Conservation (phyloP, 2,888 invertebrate genomes). For the Leucophenga maculata region DNA sequence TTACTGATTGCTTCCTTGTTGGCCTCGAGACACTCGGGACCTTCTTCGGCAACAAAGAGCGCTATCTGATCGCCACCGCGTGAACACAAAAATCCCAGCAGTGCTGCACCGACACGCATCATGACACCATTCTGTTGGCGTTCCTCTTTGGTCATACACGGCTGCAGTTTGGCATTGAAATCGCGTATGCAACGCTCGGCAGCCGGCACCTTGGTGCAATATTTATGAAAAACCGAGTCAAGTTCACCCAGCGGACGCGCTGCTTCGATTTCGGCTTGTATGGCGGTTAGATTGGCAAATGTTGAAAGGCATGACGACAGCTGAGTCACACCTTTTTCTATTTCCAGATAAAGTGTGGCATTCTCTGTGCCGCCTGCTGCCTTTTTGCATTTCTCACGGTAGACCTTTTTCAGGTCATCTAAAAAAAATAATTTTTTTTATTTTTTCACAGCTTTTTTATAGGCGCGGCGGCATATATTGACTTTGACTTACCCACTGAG, state of each 20-base stretch:
- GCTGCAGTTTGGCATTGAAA: constrained; percentile 75
- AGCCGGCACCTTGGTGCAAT: constrained; percentile 76
- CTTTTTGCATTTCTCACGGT: constrained; percentile 80
- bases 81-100: constrained; percentile 82
- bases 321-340: constrained; percentile 71
- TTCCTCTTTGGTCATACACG: constrained; percentile 79
- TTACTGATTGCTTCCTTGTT: constrained; percentile 76
- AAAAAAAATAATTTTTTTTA: background rate
- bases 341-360: constrained; percentile 73
- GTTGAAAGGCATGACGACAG: constrained; percentile 75
- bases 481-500: constrained; percentile 52
- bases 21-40: constrained; percentile 81
- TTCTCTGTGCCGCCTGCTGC: constrained; percentile 75
- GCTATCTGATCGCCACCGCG: constrained; percentile 88
- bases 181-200: constrained; percentile 75
- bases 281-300: constrained; percentile 75
- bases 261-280: constrained; percentile 79
- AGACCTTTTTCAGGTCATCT: constrained; percentile 74
- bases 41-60: constrained; percentile 86
- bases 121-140: constrained; percentile 76
- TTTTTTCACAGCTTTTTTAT: too few relatives aligned
- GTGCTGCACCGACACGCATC: constrained; percentile 78
- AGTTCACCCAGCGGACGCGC: constrained; percentile 80
- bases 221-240: constrained; percentile 81
- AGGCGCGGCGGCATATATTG: too few relatives aligned